Percentiles rank a stretch among this genome's conserved stretches.
These are phyloP conservation scores for Urechis unicinctus DNA, from an alignment of 2,888 invertebrate genomes.

Conservation along the genomic window DNA sequence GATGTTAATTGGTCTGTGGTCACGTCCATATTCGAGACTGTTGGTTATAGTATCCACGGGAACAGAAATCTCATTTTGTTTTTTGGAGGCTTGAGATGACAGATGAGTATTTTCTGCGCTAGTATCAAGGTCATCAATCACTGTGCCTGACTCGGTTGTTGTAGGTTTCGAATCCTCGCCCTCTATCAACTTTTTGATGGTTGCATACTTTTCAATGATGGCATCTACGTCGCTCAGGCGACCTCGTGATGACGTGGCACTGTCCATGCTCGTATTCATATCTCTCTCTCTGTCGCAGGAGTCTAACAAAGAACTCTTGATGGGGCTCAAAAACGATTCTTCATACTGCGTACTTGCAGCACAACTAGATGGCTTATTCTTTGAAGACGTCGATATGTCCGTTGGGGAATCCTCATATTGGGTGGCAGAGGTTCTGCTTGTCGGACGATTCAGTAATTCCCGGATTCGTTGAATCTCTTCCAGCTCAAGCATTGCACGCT, in stretches of 20 bases:
- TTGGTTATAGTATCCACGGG: too few species aligned
- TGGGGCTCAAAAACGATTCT: neutral
- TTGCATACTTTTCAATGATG: conserved; percentile 2
- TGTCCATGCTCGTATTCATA: neutral
- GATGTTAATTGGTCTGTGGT: neutral
- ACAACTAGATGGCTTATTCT: neutral
- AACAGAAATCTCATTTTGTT: too few species aligned
- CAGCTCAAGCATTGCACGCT: too few species aligned
- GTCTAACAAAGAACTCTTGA: neutral
- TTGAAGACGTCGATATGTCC: neutral
- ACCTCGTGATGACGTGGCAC: neutral
- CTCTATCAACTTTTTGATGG: conserved; percentile 5
- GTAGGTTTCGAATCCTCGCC: neutral
- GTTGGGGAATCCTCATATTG: conserved; percentile 1
- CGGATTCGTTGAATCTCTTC: too few species aligned
- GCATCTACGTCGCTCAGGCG: neutral
- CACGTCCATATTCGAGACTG: neutral
- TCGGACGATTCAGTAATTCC: neutral
- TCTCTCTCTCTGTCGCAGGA: neutral
- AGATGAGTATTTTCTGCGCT: too few species aligned
- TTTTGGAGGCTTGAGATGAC: too few species aligned
- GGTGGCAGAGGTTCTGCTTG: conserved; percentile 1
- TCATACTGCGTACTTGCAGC: neutral
- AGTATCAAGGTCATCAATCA: neutral
- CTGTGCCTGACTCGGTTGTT: neutral